Conservation (phyloP, 2,888 invertebrate genomes). For the Pristionchus entomophagus region DNA sequence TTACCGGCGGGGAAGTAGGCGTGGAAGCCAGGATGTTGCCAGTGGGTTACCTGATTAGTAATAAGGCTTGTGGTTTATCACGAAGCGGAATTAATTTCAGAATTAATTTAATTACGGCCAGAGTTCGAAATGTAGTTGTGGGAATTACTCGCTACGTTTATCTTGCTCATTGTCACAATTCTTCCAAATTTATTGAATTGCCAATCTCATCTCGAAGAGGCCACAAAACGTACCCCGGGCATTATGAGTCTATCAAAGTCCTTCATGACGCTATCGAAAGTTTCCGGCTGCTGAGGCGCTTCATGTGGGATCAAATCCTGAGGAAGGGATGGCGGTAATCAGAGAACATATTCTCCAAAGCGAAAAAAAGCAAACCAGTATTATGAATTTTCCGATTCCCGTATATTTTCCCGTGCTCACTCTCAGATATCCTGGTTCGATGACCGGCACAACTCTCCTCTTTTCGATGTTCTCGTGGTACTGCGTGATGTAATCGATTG, state of each 20-base stretch:
- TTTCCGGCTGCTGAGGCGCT: slow-evolving; percentile 87
- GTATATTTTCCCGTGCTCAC: slow-evolving; percentile 69
- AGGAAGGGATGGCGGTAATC: no score
- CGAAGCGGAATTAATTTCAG: no score
- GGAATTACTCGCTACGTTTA: no score
- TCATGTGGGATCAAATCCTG: slow-evolving; percentile 85
- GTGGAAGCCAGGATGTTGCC: slow-evolving; percentile 99
- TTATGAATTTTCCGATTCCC: no score
- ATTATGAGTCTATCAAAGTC: slow-evolving; percentile 91
- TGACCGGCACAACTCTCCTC: slow-evolving; percentile 89
- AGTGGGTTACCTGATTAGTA: slow-evolving; percentile 92
- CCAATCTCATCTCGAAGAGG: no score
- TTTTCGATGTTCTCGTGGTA: slow-evolving; percentile 89
- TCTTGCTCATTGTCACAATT: no score
- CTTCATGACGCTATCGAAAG: slow-evolving; percentile 89
- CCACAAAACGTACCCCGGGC: slow-evolving; percentile 95
- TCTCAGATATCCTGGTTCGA: slow-evolving; percentile 88
- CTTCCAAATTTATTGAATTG: no score
- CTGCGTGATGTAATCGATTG: slow-evolving; percentile 91
- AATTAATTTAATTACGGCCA: no score
- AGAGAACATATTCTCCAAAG: background rate
- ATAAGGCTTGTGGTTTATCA: no score
- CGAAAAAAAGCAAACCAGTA: no score
- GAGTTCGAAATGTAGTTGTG: no score
- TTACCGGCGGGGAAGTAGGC: slow-evolving; percentile 99